Evolutionary conservation across 92 coral and sea anemone genomes (phyloP).

Genomic region (Diadumene lineata): DNA sequence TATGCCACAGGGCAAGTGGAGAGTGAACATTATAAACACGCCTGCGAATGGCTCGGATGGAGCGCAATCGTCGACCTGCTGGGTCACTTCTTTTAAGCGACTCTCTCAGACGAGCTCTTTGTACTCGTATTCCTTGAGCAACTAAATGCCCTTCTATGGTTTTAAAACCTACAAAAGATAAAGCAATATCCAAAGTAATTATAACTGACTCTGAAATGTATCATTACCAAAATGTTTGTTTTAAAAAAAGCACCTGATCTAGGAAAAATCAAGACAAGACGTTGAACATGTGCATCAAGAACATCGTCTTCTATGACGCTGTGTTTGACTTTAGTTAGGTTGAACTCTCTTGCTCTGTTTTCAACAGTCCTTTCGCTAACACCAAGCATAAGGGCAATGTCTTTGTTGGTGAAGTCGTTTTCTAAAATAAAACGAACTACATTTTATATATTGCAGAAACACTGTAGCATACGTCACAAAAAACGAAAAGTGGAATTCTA

Average conservation of each 20-base stretch:
- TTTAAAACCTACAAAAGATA: slow-evolving; percentile 33
- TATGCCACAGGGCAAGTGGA: slow-evolving; percentile 43
- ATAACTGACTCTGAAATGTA: neutral
- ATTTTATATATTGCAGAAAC: too few relatives aligned
- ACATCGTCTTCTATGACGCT: slow-evolving; percentile 44
- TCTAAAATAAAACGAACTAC: slow-evolving; percentile 37
- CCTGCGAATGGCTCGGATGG: slow-evolving; percentile 35
- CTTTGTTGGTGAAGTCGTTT: slow-evolving; percentile 44
- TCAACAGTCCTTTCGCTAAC: slow-evolving; percentile 58
- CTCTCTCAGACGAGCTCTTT: slow-evolving; percentile 33
- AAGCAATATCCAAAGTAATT: neutral
- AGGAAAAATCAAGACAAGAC: slow-evolving; percentile 40
- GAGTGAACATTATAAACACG: slow-evolving; percentile 51
- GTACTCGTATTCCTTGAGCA: slow-evolving; percentile 54
- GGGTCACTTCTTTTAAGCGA: slow-evolving; percentile 51
- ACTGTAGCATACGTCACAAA: too few relatives aligned
- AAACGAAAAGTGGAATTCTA: too few relatives aligned
- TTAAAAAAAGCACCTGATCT: slow-evolving; percentile 44
- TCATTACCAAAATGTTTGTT: neutral
- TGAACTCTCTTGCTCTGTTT: slow-evolving; percentile 38
- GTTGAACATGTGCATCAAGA: slow-evolving; percentile 49
- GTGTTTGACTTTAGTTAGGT: slow-evolving; percentile 45
- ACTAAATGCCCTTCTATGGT: slow-evolving; percentile 43
- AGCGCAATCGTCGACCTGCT: slow-evolving; percentile 43
- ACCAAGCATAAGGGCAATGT: slow-evolving; percentile 62